Base-by-base conservation (phyloP, 2,888 invertebrate genomes). In the Microchrysa polita region DNA sequence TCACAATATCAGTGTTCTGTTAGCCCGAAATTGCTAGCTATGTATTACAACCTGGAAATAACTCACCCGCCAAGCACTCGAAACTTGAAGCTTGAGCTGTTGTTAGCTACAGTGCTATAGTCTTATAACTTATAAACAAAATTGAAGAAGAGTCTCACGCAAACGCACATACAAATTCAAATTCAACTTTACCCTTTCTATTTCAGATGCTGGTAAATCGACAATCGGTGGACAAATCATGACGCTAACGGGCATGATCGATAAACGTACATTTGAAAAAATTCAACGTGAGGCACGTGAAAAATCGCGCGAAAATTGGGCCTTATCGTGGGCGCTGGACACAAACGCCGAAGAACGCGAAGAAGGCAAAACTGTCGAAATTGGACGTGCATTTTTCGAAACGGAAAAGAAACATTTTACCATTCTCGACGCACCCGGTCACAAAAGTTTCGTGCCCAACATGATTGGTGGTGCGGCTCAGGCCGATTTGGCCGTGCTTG, bases 171-270 rank as follows among this genome's bases (percentile, higher is more conserved):
- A 2, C 7, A 7, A 34, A 34, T 48, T 10, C 4, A 48, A 48
- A 2, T 7, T 48, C 16, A n/a, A 48, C 4, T 48, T 34, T 34
- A 34, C 27, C 7, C 27, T n/a, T n/a, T 10, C 16, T 34, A 5
- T 57, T 83, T 22, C 81, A 93, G 98, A 99, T 90, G 99, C 99
- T 82, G 99, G 99, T 40, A 99, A 99, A 88, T 98, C 98, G 78
- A 99, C 99, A 67, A 99, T 99, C 84, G 98, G 99, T 77, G 99
- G 99, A 78, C 98, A 99, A 87, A 96, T 99, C 78, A 97, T 99
- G 97, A 96, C 95, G 52, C 87, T 96, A 77, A 98, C 98, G 22
- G 98, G 99, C 75, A 98, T 98, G 98, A 98, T 99, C 67, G 99
- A 99, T 84, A 98, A 99, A 85, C 89, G 99, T 85, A 99, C 99